Evolutionary conservation across 2,113 vertebrate genomes (phyloP).

Genomic region (Illadopsis cleaveri): DNA sequence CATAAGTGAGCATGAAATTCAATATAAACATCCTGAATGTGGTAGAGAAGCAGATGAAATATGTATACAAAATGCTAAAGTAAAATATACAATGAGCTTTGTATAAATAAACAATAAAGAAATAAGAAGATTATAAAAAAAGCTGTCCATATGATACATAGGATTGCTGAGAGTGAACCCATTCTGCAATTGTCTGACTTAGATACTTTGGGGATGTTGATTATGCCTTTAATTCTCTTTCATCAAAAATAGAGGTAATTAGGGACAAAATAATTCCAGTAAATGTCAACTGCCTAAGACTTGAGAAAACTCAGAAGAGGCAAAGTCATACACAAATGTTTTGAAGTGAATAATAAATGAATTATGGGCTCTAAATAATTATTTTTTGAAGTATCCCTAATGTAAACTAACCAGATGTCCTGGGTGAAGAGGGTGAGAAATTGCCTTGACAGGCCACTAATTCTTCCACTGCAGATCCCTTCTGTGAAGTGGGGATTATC

Average conservation of each 20-base stretch:
- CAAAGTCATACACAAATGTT: not conserved
- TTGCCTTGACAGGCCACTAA: conserved; percentile 50
- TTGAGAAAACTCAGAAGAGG: not conserved
- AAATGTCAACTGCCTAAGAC: conserved; percentile 36
- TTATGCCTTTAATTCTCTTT: conserved; percentile 53
- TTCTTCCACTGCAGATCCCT: not conserved
- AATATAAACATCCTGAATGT: not conserved
- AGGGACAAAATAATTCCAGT: conserved; percentile 44
- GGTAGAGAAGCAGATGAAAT: not conserved
- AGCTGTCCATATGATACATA: not conserved
- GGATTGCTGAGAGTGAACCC: not conserved
- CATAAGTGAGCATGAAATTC: conserved; percentile 7
- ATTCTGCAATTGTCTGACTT: not conserved
- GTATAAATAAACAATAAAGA: not conserved
- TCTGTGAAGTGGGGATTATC: not conserved
- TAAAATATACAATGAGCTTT: not conserved
- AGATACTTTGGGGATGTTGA: conserved; percentile 36
- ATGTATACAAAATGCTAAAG: not conserved
- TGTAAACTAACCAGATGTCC: conserved; percentile 10
- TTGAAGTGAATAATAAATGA: conserved; percentile 1
- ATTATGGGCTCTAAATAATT: not conserved
- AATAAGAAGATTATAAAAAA: not conserved
- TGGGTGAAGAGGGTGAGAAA: conserved; percentile 40
- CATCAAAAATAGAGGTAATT: conserved; percentile 52
- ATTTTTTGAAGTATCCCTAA: conserved; percentile 1